Percentiles rank a stretch among this genome's conserved stretches.
These are phyloP conservation scores for Caenorhabditis briggsae DNA, from an alignment of 1,140 invertebrate species.

Conservation along the genomic window DNA sequence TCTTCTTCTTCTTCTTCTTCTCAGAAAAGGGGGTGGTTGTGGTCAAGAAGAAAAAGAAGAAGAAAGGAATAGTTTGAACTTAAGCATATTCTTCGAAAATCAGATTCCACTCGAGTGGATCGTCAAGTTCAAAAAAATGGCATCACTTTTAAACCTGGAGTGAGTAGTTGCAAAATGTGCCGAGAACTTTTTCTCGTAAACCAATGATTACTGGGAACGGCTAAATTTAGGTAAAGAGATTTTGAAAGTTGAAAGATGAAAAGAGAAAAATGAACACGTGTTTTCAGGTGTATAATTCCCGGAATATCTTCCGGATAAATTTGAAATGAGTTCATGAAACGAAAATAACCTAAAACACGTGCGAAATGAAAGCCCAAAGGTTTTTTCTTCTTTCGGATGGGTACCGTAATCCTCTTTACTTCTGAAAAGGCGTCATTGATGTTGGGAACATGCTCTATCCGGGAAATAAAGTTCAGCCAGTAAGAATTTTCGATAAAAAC, in stretches of 20 bases:
- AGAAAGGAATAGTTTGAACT: slow-evolving; percentile 2
- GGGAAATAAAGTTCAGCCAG: too few relatives aligned
- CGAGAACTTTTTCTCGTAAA: slow-evolving; percentile 36
- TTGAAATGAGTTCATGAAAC: neutral
- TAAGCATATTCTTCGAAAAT: neutral
- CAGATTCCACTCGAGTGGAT: slow-evolving; percentile 13
- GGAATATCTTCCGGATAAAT: neutral
- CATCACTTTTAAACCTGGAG: slow-evolving; percentile 18
- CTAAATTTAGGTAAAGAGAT: neutral
- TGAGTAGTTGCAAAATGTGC: slow-evolving; percentile 11
- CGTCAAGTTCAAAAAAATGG: slow-evolving; percentile 47
- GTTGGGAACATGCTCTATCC: too few relatives aligned
- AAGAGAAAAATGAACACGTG: neutral
- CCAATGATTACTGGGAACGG: neutral
- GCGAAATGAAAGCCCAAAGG: too few relatives aligned
- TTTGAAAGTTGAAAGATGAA: neutral
- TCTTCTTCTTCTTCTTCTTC: too few relatives aligned
- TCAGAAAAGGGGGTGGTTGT: neutral
- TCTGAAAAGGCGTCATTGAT: too few relatives aligned
- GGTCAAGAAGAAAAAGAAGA: neutral
- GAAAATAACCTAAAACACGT: neutral
- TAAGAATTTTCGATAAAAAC: neutral
- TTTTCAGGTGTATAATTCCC: neutral
- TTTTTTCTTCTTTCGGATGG: too few relatives aligned
- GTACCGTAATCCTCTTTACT: too few relatives aligned